Evolutionary conservation across 2,113 vertebrate species (phyloP), one percentile per base, ranked within the genome.

Genomic region (Anseranas semipalmata): DNA sequence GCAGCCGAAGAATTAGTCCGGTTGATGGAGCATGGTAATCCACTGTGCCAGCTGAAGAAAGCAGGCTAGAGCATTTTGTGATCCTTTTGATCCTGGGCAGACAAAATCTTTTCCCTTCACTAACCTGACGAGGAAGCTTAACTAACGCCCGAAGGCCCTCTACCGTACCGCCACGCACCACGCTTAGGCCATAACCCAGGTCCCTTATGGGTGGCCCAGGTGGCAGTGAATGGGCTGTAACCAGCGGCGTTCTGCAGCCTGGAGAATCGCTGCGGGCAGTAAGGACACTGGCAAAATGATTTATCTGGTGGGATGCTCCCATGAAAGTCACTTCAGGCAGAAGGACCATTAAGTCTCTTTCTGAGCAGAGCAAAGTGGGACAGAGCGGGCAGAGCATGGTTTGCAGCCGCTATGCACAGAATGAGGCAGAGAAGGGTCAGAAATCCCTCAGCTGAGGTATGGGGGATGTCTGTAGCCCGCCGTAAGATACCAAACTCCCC

Each of bases 1-100:
- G 84, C 70, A 93, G 95, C 90, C 74, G 86, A 85, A 55, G 80
- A 92, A 96, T 94, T 92, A 96, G 48, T 33, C 39, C 80, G 59
- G 66, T 62, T 87, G 94, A 73, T 15, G 25, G 74, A 93, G 93
- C 94, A 90, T 62, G 48, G 89, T 85, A 93, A 89, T 87, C 22
- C 62, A 74, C 80, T 56, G 58, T 73, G 81, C 87, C 91, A 79
- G 91, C 33, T 66, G 53, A 56, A 66, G 76, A 81, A 91, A 76
- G 35, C 66, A 87, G 62, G 27, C 66, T 76, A 59, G 46, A 39
- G 12, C 53, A 70, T 48, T 96, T 92, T 93, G 46, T 56, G 15
- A 85, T 79, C 71, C 66, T 91, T 94, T 79, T 70, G 37, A n/a
- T 62, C 91, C 70, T 68, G 21, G 41, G 56, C 90, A 77, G 72